These are phyloP conservation scores for Daktulosphaira vitifoliae DNA, from an alignment of 1,140 invertebrate species.

Conservation along the genomic window DNA sequence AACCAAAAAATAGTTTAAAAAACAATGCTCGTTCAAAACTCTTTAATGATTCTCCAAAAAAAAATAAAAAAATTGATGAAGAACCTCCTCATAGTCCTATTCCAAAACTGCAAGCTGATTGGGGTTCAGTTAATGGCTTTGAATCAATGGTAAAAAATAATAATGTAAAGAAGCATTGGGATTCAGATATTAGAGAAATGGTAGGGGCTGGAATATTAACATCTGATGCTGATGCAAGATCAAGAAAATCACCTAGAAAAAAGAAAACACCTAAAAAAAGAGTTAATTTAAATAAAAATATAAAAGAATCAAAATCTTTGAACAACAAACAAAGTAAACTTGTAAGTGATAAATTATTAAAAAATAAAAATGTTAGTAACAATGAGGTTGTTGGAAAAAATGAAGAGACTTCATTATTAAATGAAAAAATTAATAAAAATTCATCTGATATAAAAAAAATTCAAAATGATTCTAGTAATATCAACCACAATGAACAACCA, in stretches of 20 bases:
- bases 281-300: neutral
- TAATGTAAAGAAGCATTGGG: neutral
- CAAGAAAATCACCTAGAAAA: neutral
- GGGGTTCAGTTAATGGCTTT: slow-evolving; percentile 25
- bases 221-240: slow-evolving; percentile 21
- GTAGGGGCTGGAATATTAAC: slow-evolving; percentile 24
- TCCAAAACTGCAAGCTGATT: slow-evolving; percentile 27
- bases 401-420: no score
- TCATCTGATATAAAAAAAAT: no score
- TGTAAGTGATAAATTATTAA: no score
- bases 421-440: no score
- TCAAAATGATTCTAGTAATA: no score
- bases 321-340: no score
- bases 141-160: slow-evolving; percentile 26
- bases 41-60: slow-evolving; percentile 15
- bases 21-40: slow-evolving; percentile 25
- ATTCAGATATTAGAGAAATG: slow-evolving; percentile 29
- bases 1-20: slow-evolving; percentile 2
- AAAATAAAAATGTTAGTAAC: no score
- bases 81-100: slow-evolving; percentile 1
- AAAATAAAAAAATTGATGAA: neutral
- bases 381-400: no score
- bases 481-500: neutral
- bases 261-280: slow-evolving; percentile 23
- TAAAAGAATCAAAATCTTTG: neutral